Evolutionary conservation across 2,888 invertebrate species (phyloP).

Genomic region (Cenopis cana): DNA sequence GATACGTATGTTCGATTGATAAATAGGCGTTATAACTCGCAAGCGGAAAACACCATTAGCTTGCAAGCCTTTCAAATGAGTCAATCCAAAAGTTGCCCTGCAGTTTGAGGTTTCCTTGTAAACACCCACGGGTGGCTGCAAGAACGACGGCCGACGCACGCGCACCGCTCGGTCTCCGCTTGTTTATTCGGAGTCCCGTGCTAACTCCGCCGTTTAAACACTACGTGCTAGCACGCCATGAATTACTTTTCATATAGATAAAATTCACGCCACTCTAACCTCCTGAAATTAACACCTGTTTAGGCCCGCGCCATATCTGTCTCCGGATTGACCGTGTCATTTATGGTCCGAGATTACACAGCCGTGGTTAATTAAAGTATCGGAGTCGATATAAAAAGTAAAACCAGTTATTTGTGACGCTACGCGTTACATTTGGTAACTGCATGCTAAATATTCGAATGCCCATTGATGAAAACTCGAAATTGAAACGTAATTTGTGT

Average conservation of each 20-base stretch:
- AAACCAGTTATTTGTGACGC: slow-evolving; percentile 38
- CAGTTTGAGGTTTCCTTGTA: slow-evolving; percentile 9
- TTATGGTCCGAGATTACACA: slow-evolving; percentile 63
- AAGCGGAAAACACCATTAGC: no score
- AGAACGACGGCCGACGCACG: slow-evolving; percentile 48
- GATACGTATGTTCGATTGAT: no score
- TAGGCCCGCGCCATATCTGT: slow-evolving; percentile 72
- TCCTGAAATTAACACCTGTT: slow-evolving; percentile 85
- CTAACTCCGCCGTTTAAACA: slow-evolving; percentile 84
- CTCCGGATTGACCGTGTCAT: slow-evolving; percentile 54
- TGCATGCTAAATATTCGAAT: slow-evolving; percentile 48
- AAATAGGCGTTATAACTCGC: no score
- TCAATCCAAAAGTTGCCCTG: neutral
- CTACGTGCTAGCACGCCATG: slow-evolving; percentile 80
- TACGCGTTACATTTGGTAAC: slow-evolving; percentile 45
- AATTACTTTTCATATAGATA: slow-evolving; percentile 86
- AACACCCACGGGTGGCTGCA: slow-evolving; percentile 11
- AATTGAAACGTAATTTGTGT: slow-evolving; percentile 44
- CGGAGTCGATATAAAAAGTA: slow-evolving; percentile 52
- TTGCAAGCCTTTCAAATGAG: no score
- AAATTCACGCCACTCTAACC: slow-evolving; percentile 85
- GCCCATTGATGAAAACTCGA: slow-evolving; percentile 45
- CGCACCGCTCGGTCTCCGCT: slow-evolving; percentile 53
- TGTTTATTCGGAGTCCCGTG: slow-evolving; percentile 81
- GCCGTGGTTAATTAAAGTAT: slow-evolving; percentile 59